Evolutionary conservation across 2,113 vertebrate genomes (phyloP).

Genomic region (Cygnus atratus): DNA sequence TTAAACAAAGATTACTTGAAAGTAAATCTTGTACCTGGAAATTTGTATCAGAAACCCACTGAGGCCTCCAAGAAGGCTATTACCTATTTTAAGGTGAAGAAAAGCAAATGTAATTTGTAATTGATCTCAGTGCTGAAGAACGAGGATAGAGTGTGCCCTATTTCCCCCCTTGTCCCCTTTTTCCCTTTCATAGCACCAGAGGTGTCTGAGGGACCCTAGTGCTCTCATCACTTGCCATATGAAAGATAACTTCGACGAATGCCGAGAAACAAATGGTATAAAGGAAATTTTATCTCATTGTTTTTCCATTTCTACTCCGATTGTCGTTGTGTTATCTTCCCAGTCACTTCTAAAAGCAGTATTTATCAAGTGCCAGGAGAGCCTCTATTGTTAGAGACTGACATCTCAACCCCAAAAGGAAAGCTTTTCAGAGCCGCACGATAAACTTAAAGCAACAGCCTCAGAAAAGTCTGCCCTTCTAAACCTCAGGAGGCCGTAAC

Average conservation of each 20-base stretch:
- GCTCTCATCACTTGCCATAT: not conserved
- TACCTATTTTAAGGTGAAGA: not conserved
- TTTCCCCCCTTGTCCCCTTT: not conserved
- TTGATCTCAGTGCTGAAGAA: not conserved
- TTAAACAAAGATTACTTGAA: not conserved
- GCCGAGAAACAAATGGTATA: not conserved
- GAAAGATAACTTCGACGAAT: not conserved
- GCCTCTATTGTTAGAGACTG: constrained; percentile 3
- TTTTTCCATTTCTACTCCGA: not conserved
- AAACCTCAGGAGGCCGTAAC: not conserved
- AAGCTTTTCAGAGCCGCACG: not conserved
- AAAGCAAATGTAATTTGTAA: not conserved
- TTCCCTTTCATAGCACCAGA: not conserved
- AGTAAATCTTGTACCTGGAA: not conserved
- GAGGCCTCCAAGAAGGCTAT: not conserved
- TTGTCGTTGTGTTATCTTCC: not conserved
- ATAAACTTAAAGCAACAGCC: constrained; percentile 8
- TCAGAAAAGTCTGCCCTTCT: not conserved
- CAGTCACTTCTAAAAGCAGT: not conserved
- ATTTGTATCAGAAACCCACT: not conserved
- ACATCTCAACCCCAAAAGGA: constrained; percentile 25
- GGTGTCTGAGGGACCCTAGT: not conserved
- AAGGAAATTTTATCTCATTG: constrained; percentile 10
- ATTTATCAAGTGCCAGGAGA: constrained; percentile 44
- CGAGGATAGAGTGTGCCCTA: rapidly evolving